A percentile compares a stretch with the other conserved stretches of the same genome.
Conservation (phyloP, 2,797 vertebrate species). For the Scarus forsteni region DNA sequence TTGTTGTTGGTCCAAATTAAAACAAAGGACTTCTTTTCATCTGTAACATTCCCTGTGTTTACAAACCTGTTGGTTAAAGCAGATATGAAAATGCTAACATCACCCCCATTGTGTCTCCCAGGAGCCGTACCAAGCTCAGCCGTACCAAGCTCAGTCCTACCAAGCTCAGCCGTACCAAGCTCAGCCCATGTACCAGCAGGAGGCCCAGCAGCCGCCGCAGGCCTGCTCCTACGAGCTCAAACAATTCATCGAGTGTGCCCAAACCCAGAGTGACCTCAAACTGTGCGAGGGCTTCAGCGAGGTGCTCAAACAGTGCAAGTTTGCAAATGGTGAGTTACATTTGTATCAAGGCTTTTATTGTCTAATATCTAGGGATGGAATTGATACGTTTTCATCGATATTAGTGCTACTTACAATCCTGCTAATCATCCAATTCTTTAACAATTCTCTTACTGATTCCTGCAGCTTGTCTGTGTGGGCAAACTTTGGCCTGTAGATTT, state of each 20-base stretch:
- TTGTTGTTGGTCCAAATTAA: neutral
- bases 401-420: no score
- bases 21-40: neutral
- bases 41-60: neutral
- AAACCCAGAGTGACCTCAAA: constrained; percentile 92
- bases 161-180: constrained; percentile 82
- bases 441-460: no score
- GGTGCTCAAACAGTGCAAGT: constrained; percentile 94
- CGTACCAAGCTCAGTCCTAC: constrained; percentile 78
- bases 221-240: constrained; percentile 92
- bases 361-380: no score
- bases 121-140: constrained; percentile 86
- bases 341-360: no score
- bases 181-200: constrained; percentile 73
- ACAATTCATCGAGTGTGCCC: constrained; percentile 95
- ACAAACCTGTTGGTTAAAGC: neutral
- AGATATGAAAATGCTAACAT: constrained; percentile 2
- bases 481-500: no score
- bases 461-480: no score
- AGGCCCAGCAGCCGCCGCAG: constrained; percentile 80
- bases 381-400: no score
- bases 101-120: constrained; percentile 49
- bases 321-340: constrained; percentile 87
- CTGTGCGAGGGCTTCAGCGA: constrained; percentile 96
- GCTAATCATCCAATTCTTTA: no score